Evolutionary conservation across 2,888 invertebrate species (phyloP), one percentile per base, ranked within the genome.

Genomic region (Timema podura): DNA sequence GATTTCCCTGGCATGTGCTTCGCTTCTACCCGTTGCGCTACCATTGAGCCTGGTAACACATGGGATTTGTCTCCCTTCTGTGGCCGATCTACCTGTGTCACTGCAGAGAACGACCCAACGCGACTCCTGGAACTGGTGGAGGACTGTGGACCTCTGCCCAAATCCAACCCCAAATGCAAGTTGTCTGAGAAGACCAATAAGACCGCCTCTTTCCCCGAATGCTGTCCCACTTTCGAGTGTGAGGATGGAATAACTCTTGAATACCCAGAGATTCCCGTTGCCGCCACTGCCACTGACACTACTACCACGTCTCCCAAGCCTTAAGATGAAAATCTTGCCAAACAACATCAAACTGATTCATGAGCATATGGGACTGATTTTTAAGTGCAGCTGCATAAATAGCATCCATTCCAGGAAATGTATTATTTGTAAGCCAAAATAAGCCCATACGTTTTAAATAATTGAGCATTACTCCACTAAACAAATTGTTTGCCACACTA

Each of bases 1-100:
- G 95, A 95, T 82, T 95, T 95, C 85, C 95, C 95, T 65, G 93
- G 92, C 54, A 88, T 91, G 87, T 95, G 95, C 79, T 95, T 95
- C 83, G 95, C 95, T 0, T 93, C 94, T 7, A 95, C 95, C 70
- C 88, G 89, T 70, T 95, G 95, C 81, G 92, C 93, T 57, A 95
- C 94, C 13, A 90, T 94, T 68, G 93, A 93, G 79, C 92, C 93
- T 5, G 91, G 90, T 73, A 89, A 93, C 82, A 85, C 89, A 72
- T 95, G 95, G 95, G 93, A 93, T 69, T 82, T 95, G 76, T 85
- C 90, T 3, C 95, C 95, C 6, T 95, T 95, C 89, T 95, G 95
- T 79, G 95, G 95, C n/a, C 89, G 92, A 75, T 92, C 93, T 77
- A 93, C 92, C 69, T 95, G 95, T 82, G 91, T 93, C 5, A 85